phyloP scores from a whole-genome alignment of 2,888 invertebrate genomes.

The Drosophila anceps region DNA sequence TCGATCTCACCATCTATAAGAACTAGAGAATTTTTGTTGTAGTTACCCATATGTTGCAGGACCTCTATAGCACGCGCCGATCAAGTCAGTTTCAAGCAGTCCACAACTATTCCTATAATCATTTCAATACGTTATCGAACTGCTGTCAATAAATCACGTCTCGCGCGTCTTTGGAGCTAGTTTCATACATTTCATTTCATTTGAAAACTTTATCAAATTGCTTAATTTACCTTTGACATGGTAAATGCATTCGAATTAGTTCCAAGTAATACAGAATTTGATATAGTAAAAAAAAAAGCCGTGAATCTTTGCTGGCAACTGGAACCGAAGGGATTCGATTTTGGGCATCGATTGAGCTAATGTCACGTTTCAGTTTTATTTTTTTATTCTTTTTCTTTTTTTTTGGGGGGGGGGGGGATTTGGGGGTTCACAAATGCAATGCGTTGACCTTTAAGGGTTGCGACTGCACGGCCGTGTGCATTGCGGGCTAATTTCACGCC shows the following conservation, averaged over 20 bases:
- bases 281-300: background rate
- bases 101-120: background rate
- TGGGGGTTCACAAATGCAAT: constrained; percentile 48
- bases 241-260: constrained; percentile 3
- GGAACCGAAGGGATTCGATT: constrained; percentile 5
- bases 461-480: constrained; percentile 32
- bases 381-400: no score
- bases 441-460: constrained; percentile 49
- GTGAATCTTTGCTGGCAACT: background rate
- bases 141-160: background rate
- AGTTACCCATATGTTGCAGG: no score
- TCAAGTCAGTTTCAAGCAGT: background rate
- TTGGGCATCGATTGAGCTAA: constrained; percentile 12
- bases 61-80: no score
- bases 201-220: background rate
- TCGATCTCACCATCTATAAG: background rate
- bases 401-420: no score
- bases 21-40: background rate
- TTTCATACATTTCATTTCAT: background rate
- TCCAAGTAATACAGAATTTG: background rate
- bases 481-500: constrained; percentile 60
- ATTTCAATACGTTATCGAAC: background rate
- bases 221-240: background rate
- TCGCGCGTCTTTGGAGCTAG: background rate
- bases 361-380: constrained; percentile 30